These are phyloP conservation scores for Dicerorhinus sumatrensis DNA, from an alignment of 2,113 vertebrate species.

Conservation along the genomic window DNA sequence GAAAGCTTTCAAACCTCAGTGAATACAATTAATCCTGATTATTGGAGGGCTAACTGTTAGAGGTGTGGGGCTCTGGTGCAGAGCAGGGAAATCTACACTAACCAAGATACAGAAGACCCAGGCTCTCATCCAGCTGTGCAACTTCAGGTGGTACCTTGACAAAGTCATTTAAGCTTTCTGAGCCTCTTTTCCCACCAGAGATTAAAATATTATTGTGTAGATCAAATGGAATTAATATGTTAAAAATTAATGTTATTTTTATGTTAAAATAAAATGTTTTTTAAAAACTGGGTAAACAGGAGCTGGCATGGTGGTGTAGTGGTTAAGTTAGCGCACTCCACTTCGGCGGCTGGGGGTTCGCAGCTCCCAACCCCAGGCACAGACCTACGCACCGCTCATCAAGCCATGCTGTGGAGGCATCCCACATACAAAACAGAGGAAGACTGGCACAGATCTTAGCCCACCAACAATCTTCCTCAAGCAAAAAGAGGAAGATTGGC, in stretches of 20 bases:
- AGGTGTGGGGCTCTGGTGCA: neutral
- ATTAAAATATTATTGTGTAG: constrained; percentile 43
- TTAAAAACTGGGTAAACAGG: neutral
- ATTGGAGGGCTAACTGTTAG: neutral
- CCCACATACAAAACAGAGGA: too few species aligned
- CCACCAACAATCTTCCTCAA: too few species aligned
- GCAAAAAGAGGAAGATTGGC: too few species aligned
- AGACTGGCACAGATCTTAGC: too few species aligned
- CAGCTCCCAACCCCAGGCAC: too few species aligned
- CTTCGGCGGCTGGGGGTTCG: too few species aligned
- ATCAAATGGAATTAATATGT: neutral
- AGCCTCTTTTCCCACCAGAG: neutral
- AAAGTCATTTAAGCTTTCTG: constrained; percentile 18
- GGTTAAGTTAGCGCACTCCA: too few species aligned
- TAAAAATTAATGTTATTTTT: constrained; percentile 39
- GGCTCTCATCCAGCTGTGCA: neutral
- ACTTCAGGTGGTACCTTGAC: neutral
- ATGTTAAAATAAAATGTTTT: neutral
- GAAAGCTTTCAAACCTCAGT: neutral
- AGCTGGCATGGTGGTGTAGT: too few species aligned
- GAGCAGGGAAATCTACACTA: neutral
- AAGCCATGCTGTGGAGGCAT: too few species aligned
- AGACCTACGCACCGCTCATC: too few species aligned
- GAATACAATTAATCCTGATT: constrained; percentile 5
- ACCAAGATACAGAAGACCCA: neutral